Evolutionary conservation across 2,113 vertebrate species (phyloP), one percentile per base, ranked within the genome.

Genomic region (Pycnonotus jocosus): DNA sequence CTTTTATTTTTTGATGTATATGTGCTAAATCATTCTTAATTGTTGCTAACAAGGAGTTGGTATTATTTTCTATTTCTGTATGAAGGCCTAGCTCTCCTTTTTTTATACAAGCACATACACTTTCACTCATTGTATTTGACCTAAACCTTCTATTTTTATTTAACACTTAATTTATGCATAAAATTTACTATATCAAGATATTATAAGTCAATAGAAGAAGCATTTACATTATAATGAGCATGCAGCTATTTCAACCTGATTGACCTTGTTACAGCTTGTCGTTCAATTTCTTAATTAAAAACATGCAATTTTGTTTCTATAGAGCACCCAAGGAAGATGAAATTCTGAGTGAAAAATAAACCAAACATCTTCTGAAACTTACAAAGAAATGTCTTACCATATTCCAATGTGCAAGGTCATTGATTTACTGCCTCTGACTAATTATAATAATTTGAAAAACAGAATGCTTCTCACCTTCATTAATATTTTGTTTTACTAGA

Each of bases 311-410:
- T 91, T 92, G 12, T 92, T 96, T 91, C 79, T 61, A 53, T 47
- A 92, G 91, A 94, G 47, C 61, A 93, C 53, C 65, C 66, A 84
- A 66, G 53, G 62, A 95, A 83, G 72, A 88, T 92, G 61, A 96
- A 86, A 95, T 89, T 93, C 77, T 91, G 81, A 95, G 78, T 60
- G 73, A 91, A 87, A 97, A 97, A 91, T 90, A 93, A 81, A 83
- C 66, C 78, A 92, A 54, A 90, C 31, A 57, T 94, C 47, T 25
- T 88, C 37, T 61, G 47, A 37, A 91, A 81, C 54, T 84, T 91
- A 69, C 23, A 85, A 88, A 62, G 86, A 86, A 85, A 91, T 61
- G 22, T 81, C 48, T 71, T 91, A 42, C 12, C 66, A 86, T 66
- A 85, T 54, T 91, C 54, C 50, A 91, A 0, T 66, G 70, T 66